Base-by-base conservation (phyloP, 2,888 invertebrate species). In the Xanthia icteritia region DNA sequence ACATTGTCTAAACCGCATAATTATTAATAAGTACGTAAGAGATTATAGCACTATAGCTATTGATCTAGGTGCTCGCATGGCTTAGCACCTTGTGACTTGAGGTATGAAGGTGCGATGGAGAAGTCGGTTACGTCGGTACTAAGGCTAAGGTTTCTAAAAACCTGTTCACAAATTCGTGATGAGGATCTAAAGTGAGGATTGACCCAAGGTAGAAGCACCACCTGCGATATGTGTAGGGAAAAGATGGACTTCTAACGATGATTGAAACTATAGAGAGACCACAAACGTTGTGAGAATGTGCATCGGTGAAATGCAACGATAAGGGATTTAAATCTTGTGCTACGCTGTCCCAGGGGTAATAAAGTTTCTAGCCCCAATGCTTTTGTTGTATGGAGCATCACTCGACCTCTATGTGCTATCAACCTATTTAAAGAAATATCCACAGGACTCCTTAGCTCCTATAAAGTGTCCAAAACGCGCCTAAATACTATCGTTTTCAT, bases 11-110 rank as follows among this genome's bases (percentile, higher is more conserved):
- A 64, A 51, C 56, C 31, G 31, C 58, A 73, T 42, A 54, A 54
- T 54, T 54, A 51, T 79, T 48, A 31, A 36, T 48, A 36, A 23
- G 54, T 36, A 69, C 48, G 42, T 31, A 20, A 31, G 5, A 39
- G 27, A 79, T 60, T 17, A 51, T 42, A 58, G 51, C 17, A 39
- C 13, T 51, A 60, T 31, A 58, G 17, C n/a, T 70, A 70, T 51
- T 51, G 70, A 79, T 79, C 23, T 48, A n/a, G 39, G 13, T 54
- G 31, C 31, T 42, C 17, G 27, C 58, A 42, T 42, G 39, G 20
- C n/a, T 60, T 39, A 39, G 23, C 45, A 23, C 17, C 9, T 66
- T 58, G 13, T 68, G 39, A 20, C n/a, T 11, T 31, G n/a, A 39
- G 6, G n/a, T 27, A 20, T n/a, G 23, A 48, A 48, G 27, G 27